These are phyloP conservation scores for Eleginops maclovinus DNA, from an alignment of 2,113 vertebrate species.

Conservation along the genomic window DNA sequence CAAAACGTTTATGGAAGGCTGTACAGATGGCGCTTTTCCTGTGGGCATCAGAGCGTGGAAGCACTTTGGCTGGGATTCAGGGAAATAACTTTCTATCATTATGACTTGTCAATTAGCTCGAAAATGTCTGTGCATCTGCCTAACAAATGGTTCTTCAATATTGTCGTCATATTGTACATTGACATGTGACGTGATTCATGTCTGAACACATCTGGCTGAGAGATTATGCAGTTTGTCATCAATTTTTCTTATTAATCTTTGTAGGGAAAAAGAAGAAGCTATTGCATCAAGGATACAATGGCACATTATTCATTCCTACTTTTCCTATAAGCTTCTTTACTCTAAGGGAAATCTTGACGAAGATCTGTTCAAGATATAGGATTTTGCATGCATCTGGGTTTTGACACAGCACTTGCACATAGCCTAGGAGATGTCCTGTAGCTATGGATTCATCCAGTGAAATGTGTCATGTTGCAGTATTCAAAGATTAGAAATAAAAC, in stretches of 20 bases:
- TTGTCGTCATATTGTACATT: constrained; percentile 17
- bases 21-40: constrained; percentile 71
- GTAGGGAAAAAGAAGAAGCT: background rate
- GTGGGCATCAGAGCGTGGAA: constrained; percentile 53
- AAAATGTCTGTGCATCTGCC: constrained; percentile 36
- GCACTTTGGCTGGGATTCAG: constrained; percentile 62
- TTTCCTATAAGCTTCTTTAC: constrained; percentile 20
- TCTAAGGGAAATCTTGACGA: background rate
- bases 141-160: constrained; percentile 46
- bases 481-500: constrained; percentile 36
- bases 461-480: constrained; percentile 27
- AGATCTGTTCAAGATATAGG: background rate
- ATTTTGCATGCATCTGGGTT: constrained; percentile 31
- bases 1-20: constrained; percentile 47
- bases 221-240: constrained; percentile 4
- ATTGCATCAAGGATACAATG: constrained; percentile 7
- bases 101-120: constrained; percentile 58
- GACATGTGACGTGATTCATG: background rate
- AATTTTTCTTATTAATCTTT: constrained; percentile 15
- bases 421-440: background rate
- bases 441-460: constrained; percentile 26
- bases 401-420: constrained; percentile 5
- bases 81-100: constrained; percentile 58
- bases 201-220: background rate
- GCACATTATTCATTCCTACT: constrained; percentile 5